Evolutionary conservation across 2,888 invertebrate species (phyloP).

Genomic region (Venusia cambrica): DNA sequence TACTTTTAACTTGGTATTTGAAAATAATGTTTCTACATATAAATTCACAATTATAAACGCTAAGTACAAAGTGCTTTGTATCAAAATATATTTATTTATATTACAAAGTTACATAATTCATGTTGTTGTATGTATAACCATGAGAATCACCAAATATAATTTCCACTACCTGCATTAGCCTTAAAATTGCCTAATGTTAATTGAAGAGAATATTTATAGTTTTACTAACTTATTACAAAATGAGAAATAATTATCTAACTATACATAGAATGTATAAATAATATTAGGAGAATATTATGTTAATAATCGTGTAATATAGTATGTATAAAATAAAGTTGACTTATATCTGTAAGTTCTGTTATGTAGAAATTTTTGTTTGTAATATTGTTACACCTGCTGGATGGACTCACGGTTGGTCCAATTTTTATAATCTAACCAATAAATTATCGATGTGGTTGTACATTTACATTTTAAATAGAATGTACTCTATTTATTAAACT

Average conservation of each 20-base stretch:
- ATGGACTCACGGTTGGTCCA: conserved; percentile 76
- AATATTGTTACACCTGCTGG: conserved; percentile 77
- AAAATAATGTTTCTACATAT: conserved; percentile 12
- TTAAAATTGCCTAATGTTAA: conserved; percentile 77
- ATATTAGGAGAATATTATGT: conserved; percentile 75
- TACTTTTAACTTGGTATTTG: too few species aligned
- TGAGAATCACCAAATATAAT: conserved; percentile 76
- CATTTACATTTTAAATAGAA: conserved; percentile 80
- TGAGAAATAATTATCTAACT: conserved; percentile 72
- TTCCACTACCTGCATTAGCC: conserved; percentile 77
- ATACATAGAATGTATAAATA: conserved; percentile 78
- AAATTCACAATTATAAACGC: conserved; percentile 38
- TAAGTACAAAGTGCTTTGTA: conserved; percentile 78
- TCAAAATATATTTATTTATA: conserved; percentile 40
- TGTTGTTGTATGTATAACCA: conserved; percentile 61
- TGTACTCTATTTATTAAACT: conserved; percentile 77
- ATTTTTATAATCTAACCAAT: conserved; percentile 81
- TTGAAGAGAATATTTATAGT: conserved; percentile 79
- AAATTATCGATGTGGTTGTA: conserved; percentile 81
- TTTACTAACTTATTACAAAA: conserved; percentile 81
- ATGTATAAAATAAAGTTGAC: conserved; percentile 81
- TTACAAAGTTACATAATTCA: conserved; percentile 54
- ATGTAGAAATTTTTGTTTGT: conserved; percentile 81
- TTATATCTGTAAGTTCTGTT: conserved; percentile 80
- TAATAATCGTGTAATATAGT: conserved; percentile 78